phyloP scores from a whole-genome alignment of 2,113 vertebrate genomes.

The Urocolius indicus region DNA sequence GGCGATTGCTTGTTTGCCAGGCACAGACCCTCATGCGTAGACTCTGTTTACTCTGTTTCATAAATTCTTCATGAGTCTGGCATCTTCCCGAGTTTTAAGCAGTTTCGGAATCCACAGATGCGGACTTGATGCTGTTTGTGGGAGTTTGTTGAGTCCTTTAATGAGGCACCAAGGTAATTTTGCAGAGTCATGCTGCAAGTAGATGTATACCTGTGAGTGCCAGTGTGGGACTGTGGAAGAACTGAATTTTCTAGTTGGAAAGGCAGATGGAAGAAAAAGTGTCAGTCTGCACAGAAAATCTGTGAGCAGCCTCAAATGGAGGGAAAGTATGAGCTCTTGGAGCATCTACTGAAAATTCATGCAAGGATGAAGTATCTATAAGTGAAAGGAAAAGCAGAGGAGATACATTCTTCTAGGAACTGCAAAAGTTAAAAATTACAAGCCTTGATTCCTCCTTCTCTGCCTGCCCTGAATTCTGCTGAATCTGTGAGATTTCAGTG shows the following conservation, averaged over 20 bases:
- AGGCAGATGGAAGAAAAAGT: not conserved
- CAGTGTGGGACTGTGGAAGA: not conserved
- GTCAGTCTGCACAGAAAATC: not conserved
- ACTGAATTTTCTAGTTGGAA: not conserved
- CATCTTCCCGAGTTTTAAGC: not conserved
- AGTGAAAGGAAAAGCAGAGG: not conserved
- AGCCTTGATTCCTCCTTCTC: not conserved
- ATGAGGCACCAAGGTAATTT: conserved; percentile 12
- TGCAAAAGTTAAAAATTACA: not conserved
- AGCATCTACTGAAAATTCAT: not conserved
- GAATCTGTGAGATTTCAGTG: not conserved
- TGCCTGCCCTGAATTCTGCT: not conserved
- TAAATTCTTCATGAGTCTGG: not conserved
- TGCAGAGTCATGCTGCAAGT: conserved; percentile 25
- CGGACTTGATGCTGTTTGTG: not conserved
- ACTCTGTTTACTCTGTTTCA: not conserved
- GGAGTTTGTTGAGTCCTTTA: not conserved
- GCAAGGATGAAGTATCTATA: not conserved
- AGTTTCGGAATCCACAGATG: not conserved
- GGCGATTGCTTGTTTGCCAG: not conserved
- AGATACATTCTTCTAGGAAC: not conserved
- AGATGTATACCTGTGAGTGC: not conserved
- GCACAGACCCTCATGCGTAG: not conserved
- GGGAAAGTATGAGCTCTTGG: not conserved
- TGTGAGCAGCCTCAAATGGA: not conserved